A percentile compares a stretch with the other conserved stretches of the same genome.
Evolutionary conservation across 1,140 invertebrate genomes (phyloP).

Genomic region (Harpegnathos saltator): DNA sequence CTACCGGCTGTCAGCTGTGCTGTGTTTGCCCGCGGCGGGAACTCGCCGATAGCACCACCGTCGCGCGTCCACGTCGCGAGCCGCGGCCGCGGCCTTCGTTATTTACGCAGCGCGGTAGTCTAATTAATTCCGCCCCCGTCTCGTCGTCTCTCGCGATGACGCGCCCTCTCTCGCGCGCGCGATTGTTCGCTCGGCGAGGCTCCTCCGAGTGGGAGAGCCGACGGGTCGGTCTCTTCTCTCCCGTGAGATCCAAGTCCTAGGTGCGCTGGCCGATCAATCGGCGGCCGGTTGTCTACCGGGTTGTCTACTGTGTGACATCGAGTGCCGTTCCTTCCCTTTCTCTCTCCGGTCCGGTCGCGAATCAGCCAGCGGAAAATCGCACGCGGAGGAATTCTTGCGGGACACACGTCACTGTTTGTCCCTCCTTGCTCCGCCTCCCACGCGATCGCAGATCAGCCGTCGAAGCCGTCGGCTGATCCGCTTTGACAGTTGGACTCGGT

Average conservation of each 20-base stretch:
- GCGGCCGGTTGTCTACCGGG: neutral
- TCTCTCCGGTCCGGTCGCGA: too few relatives aligned
- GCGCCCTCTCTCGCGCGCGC: neutral
- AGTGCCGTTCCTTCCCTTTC: too few relatives aligned
- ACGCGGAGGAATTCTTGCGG: neutral
- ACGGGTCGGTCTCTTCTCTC: too few relatives aligned
- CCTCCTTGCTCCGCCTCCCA: neutral
- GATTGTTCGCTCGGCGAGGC: neutral
- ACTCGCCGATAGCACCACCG: neutral
- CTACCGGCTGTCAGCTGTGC: slow-evolving; percentile 15
- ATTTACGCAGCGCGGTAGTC: slow-evolving; percentile 33
- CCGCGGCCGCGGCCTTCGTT: neutral
- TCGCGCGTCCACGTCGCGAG: neutral
- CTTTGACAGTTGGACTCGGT: neutral
- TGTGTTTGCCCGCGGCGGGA: neutral
- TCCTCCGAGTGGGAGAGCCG: neutral
- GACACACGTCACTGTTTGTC: neutral
- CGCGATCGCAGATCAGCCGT: neutral
- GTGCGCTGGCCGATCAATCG: too few relatives aligned
- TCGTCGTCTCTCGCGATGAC: neutral
- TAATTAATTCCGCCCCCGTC: slow-evolving; percentile 42
- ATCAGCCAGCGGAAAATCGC: neutral
- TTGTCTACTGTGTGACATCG: neutral
- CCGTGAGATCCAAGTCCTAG: too few relatives aligned
- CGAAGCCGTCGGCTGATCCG: neutral